These are phyloP conservation scores for Coleophora flavipennella DNA, from an alignment of 2,888 invertebrate species.

Conservation along the genomic window DNA sequence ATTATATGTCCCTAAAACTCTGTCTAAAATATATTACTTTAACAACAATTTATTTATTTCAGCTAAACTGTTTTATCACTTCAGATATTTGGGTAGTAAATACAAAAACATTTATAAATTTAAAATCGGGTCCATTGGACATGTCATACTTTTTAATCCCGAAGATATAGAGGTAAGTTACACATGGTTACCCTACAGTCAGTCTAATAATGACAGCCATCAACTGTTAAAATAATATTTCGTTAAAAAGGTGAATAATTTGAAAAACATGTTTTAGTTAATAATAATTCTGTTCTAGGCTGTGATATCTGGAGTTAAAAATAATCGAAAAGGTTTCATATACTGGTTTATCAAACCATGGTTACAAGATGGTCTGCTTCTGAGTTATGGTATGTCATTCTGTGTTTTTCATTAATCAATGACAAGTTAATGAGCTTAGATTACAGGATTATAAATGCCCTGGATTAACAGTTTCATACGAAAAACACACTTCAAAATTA, in stretches of 20 bases:
- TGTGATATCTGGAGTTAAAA: constrained; percentile 56
- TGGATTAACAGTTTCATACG: too few species aligned
- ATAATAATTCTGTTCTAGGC: constrained; percentile 30
- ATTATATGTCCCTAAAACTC: too few species aligned
- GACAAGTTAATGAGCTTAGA: too few species aligned
- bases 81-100: constrained; percentile 16
- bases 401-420: too few species aligned
- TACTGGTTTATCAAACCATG: constrained; percentile 65
- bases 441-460: too few species aligned
- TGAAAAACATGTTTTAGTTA: too few species aligned
- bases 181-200: too few species aligned
- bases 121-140: constrained; percentile 16
- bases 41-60: constrained; percentile 7
- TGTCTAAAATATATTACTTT: too few species aligned
- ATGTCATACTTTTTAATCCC: constrained; percentile 45
- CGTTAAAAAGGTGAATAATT: too few species aligned
- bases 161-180: constrained; percentile 59
- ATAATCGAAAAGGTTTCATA: constrained; percentile 62
- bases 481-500: too few species aligned
- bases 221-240: too few species aligned
- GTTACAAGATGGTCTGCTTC: constrained; percentile 64
- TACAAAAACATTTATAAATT: constrained; percentile 23
- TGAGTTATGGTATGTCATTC: constrained; percentile 41
- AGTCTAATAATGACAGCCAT: too few species aligned
- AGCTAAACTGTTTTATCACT: constrained; percentile 35